Conservation (phyloP, 2,888 invertebrate species). For the Coelinius sp. region DNA sequence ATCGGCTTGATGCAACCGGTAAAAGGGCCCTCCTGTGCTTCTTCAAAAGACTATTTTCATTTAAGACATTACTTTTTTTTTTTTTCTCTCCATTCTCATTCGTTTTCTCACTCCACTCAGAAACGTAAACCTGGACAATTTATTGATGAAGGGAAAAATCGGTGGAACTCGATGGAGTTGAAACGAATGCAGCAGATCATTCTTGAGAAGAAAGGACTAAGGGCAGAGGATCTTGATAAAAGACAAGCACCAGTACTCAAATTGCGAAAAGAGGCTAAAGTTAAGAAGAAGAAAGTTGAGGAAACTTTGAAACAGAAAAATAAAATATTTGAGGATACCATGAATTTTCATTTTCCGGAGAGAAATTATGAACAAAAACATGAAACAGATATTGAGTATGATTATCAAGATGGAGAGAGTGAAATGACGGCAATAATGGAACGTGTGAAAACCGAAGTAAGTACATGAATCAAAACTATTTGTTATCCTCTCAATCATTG, state of each 20-base stretch:
- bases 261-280: conserved; percentile 74
- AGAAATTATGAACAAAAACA: conserved; percentile 52
- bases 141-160: conserved; percentile 72
- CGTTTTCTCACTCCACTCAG: conserved; percentile 42
- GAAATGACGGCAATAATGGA: not conserved
- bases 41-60: conserved; percentile 24
- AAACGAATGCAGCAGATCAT: conserved; percentile 78
- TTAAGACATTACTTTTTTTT: conserved; percentile 11
- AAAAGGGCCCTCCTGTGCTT: conserved; percentile 35
- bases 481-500: not conserved
- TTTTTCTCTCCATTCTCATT: not conserved
- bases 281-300: conserved; percentile 75
- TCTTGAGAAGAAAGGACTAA: conserved; percentile 77
- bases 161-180: conserved; percentile 78
- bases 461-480: not conserved
- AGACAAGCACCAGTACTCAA: conserved; percentile 76
- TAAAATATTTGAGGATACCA: conserved; percentile 78
- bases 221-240: conserved; percentile 75
- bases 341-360: conserved; percentile 76
- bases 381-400: not conserved
- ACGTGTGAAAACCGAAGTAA: not conserved
- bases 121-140: conserved; percentile 50
- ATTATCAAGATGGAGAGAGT: not conserved
- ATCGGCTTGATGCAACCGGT: conserved; percentile 39
- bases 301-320: conserved; percentile 75